A percentile compares a stretch with the other conserved stretches of the same genome.
These are phyloP conservation scores for Fulica atra DNA, from an alignment of 2,113 vertebrate species.

Conservation along the genomic window DNA sequence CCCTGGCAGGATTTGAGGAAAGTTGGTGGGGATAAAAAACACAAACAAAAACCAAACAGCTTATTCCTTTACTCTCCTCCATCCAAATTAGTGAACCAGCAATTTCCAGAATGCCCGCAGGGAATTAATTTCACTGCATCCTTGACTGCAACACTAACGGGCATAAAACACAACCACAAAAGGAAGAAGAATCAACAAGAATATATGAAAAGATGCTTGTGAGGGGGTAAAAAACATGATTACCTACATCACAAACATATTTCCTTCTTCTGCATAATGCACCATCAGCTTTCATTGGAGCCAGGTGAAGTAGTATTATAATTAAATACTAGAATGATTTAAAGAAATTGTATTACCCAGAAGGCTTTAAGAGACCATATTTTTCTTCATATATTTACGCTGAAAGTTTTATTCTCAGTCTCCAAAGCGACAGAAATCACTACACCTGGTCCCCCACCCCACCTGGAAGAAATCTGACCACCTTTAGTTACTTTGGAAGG, in stretches of 20 bases:
- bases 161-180: neutral
- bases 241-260: neutral
- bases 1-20: neutral
- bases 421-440: neutral
- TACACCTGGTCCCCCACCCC: neutral
- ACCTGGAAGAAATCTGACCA: neutral
- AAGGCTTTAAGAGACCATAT: neutral
- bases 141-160: neutral
- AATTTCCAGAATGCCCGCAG: neutral
- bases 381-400: neutral
- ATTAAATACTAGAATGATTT: neutral
- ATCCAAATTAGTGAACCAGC: neutral
- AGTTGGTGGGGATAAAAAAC: neutral
- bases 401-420: neutral
- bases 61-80: neutral
- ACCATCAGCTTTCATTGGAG: neutral
- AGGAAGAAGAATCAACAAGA: neutral
- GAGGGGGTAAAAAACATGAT: neutral
- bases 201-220: neutral
- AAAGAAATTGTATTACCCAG: neutral
- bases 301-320: neutral
- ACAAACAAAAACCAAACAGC: neutral
- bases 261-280: neutral
- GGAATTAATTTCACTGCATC: slow-evolving; percentile 6
- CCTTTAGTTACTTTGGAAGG: neutral